These are phyloP conservation scores for Brachionichthys hirsutus DNA, from an alignment of 2,113 vertebrate species.

Conservation along the genomic window DNA sequence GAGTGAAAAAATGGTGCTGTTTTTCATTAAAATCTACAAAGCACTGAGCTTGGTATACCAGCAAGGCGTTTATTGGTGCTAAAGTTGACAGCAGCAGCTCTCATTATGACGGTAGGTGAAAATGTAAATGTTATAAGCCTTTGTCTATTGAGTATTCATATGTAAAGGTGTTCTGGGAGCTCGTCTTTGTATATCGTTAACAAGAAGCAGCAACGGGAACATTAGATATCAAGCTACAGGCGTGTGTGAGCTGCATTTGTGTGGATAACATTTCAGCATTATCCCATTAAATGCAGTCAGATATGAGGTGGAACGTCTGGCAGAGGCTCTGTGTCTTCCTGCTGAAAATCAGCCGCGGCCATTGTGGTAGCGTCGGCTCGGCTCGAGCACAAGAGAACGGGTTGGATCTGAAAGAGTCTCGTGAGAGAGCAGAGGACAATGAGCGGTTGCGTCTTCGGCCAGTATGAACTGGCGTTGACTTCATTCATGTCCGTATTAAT, in stretches of 20 bases:
- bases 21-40: conserved; percentile 59
- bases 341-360: conserved; percentile 57
- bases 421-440: conserved; percentile 16
- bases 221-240: conserved; percentile 4
- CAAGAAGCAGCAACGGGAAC: not conserved
- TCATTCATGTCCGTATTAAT: conserved; percentile 49
- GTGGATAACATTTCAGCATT: conserved; percentile 55
- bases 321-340: conserved; percentile 48
- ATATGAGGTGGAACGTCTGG: conserved; percentile 57
- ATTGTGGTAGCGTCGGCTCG: conserved; percentile 56
- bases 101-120: conserved; percentile 36
- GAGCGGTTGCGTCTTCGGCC: conserved; percentile 17
- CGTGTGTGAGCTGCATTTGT: conserved; percentile 32
- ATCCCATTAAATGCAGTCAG: conserved; percentile 58
- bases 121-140: conserved; percentile 20
- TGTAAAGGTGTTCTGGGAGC: conserved; percentile 11
- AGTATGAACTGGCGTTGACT: conserved; percentile 36
- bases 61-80: conserved; percentile 38
- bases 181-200: conserved; percentile 15
- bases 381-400: conserved; percentile 51
- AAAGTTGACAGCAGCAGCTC: conserved; percentile 43
- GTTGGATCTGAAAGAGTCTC: conserved; percentile 55
- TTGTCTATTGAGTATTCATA: conserved; percentile 16
- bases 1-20: conserved; percentile 43
- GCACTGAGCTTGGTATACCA: conserved; percentile 28